Conservation (phyloP, 1,140 invertebrate species). For the Drosophila burlai region DNA sequence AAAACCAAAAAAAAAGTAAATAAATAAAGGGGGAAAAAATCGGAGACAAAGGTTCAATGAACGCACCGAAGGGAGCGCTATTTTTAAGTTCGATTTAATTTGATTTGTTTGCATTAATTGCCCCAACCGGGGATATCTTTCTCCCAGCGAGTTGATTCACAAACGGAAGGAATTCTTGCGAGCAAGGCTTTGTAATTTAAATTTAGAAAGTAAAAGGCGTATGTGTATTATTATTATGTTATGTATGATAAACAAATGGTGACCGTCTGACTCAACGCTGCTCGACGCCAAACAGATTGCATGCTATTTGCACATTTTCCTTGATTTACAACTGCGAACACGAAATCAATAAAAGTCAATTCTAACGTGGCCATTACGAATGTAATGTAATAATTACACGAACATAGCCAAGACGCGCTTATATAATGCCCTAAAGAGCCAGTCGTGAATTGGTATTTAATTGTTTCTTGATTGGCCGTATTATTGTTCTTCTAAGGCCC, state of each 20-base stretch:
- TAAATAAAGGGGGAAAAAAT: slow-evolving; percentile 18
- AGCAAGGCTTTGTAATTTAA: slow-evolving; percentile 58
- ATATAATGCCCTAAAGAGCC: slow-evolving; percentile 39
- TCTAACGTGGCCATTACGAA: slow-evolving; percentile 61
- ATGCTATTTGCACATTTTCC: slow-evolving; percentile 66
- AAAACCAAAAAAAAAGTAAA: slow-evolving; percentile 22
- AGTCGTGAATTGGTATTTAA: slow-evolving; percentile 26
- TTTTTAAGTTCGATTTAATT: slow-evolving; percentile 75
- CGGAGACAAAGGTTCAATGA: slow-evolving; percentile 64
- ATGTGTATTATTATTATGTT: slow-evolving; percentile 17
- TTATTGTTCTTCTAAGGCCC: slow-evolving; percentile 3
- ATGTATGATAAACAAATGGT: slow-evolving; percentile 48
- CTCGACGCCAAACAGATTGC: slow-evolving; percentile 43
- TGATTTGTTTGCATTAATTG: slow-evolving; percentile 74
- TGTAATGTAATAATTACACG: slow-evolving; percentile 65
- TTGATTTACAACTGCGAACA: slow-evolving; percentile 73
- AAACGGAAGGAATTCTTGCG: slow-evolving; percentile 69
- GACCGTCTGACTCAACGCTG: slow-evolving; percentile 27
- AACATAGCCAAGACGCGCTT: slow-evolving; percentile 25
- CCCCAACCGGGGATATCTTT: slow-evolving; percentile 21
- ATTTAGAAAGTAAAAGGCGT: slow-evolving; percentile 80
- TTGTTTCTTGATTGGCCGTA: slow-evolving; percentile 14
- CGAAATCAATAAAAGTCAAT: slow-evolving; percentile 70
- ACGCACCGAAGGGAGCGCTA: slow-evolving; percentile 54
- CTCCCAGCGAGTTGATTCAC: slow-evolving; percentile 57